phyloP scores from a whole-genome alignment of 1,140 invertebrate genomes.

The Streblospio benedicti region DNA sequence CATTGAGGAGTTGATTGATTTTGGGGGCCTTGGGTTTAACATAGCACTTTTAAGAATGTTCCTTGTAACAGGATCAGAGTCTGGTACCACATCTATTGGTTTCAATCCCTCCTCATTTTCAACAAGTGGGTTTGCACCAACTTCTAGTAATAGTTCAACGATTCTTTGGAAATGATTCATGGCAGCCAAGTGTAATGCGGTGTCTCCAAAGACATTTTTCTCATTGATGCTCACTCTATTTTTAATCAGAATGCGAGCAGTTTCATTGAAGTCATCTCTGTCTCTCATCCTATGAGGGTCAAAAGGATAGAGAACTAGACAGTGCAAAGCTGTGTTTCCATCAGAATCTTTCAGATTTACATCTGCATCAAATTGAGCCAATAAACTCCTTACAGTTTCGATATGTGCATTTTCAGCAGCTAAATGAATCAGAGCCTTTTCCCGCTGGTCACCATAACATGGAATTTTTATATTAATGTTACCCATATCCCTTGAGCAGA shows the following conservation, averaged over 20 bases:
- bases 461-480: slow-evolving; percentile 19
- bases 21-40: slow-evolving; percentile 10
- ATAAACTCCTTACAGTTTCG: slow-evolving; percentile 9
- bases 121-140: slow-evolving; percentile 17
- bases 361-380: slow-evolving; percentile 15
- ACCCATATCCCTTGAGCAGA: slow-evolving; percentile 5
- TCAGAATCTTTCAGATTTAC: slow-evolving; percentile 16
- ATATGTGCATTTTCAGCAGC: slow-evolving; percentile 15
- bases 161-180: slow-evolving; percentile 14
- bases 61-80: slow-evolving; percentile 16
- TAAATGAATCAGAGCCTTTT: slow-evolving; percentile 17
- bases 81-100: slow-evolving; percentile 15
- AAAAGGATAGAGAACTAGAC: slow-evolving; percentile 15
- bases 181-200: slow-evolving; percentile 16
- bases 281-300: slow-evolving; percentile 14
- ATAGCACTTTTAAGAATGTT: slow-evolving; percentile 18
- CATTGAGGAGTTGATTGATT: neutral
- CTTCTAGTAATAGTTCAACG: slow-evolving; percentile 13
- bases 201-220: slow-evolving; percentile 15
- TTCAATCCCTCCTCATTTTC: slow-evolving; percentile 16
- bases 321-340: slow-evolving; percentile 18
- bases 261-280: slow-evolving; percentile 15
- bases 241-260: slow-evolving; percentile 14
- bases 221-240: slow-evolving; percentile 13
- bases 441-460: slow-evolving; percentile 14